Evolutionary conservation across 1,140 invertebrate genomes (phyloP).

Genomic region (Aphaenogaster ashmeadi): DNA sequence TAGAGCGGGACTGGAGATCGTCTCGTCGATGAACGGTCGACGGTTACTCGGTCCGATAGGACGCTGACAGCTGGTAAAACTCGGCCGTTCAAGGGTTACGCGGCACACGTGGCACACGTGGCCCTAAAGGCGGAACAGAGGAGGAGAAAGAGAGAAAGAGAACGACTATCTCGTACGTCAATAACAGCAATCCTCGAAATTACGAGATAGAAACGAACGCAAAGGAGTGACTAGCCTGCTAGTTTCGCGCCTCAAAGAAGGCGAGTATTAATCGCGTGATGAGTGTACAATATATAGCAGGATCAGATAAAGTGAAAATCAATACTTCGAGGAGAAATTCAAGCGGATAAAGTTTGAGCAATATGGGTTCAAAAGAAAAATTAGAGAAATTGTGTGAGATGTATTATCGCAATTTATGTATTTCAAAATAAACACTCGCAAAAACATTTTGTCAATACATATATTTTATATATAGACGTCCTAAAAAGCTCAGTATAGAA

Average conservation of each 20-base stretch:
- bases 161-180: constrained; percentile 38
- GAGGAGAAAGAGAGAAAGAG: not conserved
- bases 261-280: not conserved
- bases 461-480: not conserved
- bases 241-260: not conserved
- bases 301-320: not conserved
- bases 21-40: constrained; percentile 65
- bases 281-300: not conserved
- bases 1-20: constrained; percentile 57
- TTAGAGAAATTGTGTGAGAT: not conserved
- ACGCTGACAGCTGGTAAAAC: constrained; percentile 75
- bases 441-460: not conserved
- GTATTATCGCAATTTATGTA: not conserved
- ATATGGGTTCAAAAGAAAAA: not conserved
- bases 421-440: not conserved
- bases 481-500: not conserved
- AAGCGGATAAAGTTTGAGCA: not conserved
- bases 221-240: not conserved
- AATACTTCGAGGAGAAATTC: not conserved
- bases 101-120: constrained; percentile 70
- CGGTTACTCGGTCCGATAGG: constrained; percentile 68
- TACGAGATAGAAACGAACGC: constrained; percentile 13
- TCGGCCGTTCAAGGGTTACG: constrained; percentile 68
- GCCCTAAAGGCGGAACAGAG: constrained; percentile 25
- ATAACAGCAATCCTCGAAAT: constrained; percentile 45